Evolutionary conservation across 2,113 vertebrate species (phyloP).

Genomic region (Tyto alba): DNA sequence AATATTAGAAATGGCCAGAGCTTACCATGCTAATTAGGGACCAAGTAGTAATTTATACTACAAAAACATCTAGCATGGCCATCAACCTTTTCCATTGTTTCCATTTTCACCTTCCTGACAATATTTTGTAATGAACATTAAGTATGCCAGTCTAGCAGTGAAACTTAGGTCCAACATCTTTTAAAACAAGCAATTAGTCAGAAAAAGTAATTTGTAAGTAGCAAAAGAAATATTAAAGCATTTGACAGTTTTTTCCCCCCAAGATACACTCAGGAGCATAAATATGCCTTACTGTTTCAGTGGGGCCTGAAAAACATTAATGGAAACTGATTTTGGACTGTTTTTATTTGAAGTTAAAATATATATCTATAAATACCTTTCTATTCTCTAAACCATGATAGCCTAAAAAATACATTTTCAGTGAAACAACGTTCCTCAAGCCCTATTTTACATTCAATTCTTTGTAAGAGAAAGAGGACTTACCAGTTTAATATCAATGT

Average conservation of each 20-base stretch:
- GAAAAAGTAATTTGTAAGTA: background rate
- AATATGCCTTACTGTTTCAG: background rate
- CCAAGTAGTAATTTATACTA: background rate
- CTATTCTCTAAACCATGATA: background rate
- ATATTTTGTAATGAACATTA: background rate
- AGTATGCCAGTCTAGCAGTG: background rate
- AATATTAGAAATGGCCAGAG: background rate
- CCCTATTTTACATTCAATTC: background rate
- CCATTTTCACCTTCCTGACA: background rate
- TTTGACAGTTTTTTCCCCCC: background rate
- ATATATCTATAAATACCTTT: background rate
- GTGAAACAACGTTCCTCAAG: background rate
- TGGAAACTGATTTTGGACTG: background rate
- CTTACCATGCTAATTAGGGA: background rate
- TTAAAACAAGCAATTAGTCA: background rate
- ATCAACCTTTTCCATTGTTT: background rate
- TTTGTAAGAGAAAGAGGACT: background rate
- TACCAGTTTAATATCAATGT: slow-evolving; percentile 90
- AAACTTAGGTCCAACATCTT: background rate
- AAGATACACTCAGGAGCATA: background rate
- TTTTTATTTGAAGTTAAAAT: background rate
- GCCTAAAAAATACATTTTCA: background rate
- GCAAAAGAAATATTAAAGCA: background rate
- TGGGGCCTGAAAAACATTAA: background rate
- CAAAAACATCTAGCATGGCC: background rate